A percentile compares a stretch with the other conserved stretches of the same genome.
Conservation (phyloP, 2,113 vertebrate genomes). For the Pseudorasbora parva region DNA sequence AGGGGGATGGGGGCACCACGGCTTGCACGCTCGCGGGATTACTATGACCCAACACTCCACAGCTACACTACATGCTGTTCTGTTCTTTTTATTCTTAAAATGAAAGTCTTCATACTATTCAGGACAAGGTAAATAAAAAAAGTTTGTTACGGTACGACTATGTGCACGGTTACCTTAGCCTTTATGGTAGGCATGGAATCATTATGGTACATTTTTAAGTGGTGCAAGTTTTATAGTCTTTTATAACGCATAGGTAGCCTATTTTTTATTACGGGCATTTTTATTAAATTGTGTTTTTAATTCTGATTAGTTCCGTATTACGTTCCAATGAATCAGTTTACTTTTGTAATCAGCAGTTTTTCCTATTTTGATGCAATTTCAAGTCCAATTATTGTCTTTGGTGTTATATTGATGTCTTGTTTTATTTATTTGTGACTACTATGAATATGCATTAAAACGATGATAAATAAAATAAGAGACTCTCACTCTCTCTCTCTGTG, state of each 20-base stretch:
- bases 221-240: constrained; percentile 12
- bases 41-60: constrained; percentile 87
- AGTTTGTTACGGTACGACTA: constrained; percentile 10
- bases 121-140: constrained; percentile 17
- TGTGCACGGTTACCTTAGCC: constrained; percentile 11
- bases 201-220: not conserved
- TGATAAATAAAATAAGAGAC: constrained; percentile 13
- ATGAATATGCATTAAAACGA: constrained; percentile 27
- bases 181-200: not conserved
- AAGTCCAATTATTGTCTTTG: not conserved
- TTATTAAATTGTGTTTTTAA: not conserved
- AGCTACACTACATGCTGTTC: constrained; percentile 63
- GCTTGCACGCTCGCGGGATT: constrained; percentile 83
- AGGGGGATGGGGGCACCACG: constrained; percentile 83
- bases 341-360: not conserved
- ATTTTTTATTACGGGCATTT: not conserved
- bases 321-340: not conserved
- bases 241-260: not conserved
- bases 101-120: constrained; percentile 30
- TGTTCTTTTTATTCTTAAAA: constrained; percentile 34
- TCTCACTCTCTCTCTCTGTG: constrained; percentile 21
- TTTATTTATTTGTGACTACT: constrained; percentile 6
- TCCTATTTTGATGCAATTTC: not conserved
- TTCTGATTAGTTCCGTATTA: not conserved
- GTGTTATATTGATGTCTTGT: not conserved